Conservation (phyloP, 2,113 vertebrate species). For the Takifugu bimaculatus region DNA sequence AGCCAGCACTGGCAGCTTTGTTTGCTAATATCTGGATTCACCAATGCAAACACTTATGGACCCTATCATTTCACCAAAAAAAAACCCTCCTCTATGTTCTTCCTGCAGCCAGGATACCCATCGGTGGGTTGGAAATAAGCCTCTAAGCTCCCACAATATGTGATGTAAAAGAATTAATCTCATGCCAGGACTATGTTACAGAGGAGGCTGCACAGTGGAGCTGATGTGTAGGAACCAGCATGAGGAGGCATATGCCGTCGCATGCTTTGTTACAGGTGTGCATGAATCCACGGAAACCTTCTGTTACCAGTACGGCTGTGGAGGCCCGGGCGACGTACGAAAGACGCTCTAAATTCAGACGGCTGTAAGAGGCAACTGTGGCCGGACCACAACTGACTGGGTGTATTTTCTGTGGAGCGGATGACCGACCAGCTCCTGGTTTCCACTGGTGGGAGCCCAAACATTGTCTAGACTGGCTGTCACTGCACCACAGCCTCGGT, state of each 20-base stretch:
- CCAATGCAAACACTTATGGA: constrained; percentile 4
- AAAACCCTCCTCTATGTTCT: constrained; percentile 44
- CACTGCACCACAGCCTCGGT: too few relatives aligned
- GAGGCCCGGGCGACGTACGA: too few relatives aligned
- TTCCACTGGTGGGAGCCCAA: too few relatives aligned
- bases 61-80: not conserved
- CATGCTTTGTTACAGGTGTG: too few relatives aligned
- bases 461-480: too few relatives aligned
- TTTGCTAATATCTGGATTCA: constrained; percentile 25
- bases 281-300: not conserved
- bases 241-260: not conserved
- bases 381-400: too few relatives aligned
- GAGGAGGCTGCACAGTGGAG: constrained; percentile 8
- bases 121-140: constrained; percentile 10
- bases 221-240: constrained; percentile 21
- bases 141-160: constrained; percentile 38
- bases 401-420: too few relatives aligned
- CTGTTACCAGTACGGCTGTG: too few relatives aligned
- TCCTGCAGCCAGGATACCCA: constrained; percentile 19
- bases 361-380: too few relatives aligned
- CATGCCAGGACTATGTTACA: constrained; percentile 15
- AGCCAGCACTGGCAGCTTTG: constrained; percentile 34
- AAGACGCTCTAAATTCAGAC: too few relatives aligned
- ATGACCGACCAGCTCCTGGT: too few relatives aligned
- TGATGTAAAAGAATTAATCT: constrained; percentile 30